Evolutionary conservation across 2,888 invertebrate species (phyloP).

Genomic region (Drosophila paramelanica): DNA sequence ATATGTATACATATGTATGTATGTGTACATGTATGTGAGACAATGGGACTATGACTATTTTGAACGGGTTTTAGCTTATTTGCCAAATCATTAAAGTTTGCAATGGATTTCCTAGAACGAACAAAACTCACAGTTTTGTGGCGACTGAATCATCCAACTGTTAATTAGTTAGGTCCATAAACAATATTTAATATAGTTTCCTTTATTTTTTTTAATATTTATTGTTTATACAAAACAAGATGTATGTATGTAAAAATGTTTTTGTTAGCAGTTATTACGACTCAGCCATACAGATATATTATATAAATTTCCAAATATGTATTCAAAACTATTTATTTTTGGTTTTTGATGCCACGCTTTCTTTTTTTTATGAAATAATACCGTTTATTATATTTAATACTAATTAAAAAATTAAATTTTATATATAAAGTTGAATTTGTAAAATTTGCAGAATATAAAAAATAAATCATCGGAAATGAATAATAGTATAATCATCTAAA

Average conservation of each 20-base stretch:
- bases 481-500: too few relatives aligned
- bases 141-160: constrained; percentile 1
- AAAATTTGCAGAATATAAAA: too few relatives aligned
- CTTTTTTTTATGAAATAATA: too few relatives aligned
- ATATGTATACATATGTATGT: not conserved
- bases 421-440: too few relatives aligned
- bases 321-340: not conserved
- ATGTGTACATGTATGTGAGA: not conserved
- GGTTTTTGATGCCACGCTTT: too few relatives aligned
- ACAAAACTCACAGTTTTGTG: too few relatives aligned
- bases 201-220: not conserved
- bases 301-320: not conserved
- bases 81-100: not conserved
- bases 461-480: too few relatives aligned
- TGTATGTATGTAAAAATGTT: not conserved
- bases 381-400: too few relatives aligned
- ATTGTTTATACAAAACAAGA: not conserved
- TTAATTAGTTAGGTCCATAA: not conserved
- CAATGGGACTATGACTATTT: not conserved
- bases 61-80: not conserved
- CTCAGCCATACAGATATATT: not conserved
- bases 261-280: not conserved
- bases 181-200: not conserved
- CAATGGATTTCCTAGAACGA: not conserved
- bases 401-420: too few relatives aligned